These are phyloP conservation scores for Germaria angustata DNA, from an alignment of 2,888 invertebrate genomes.

Conservation along the genomic window DNA sequence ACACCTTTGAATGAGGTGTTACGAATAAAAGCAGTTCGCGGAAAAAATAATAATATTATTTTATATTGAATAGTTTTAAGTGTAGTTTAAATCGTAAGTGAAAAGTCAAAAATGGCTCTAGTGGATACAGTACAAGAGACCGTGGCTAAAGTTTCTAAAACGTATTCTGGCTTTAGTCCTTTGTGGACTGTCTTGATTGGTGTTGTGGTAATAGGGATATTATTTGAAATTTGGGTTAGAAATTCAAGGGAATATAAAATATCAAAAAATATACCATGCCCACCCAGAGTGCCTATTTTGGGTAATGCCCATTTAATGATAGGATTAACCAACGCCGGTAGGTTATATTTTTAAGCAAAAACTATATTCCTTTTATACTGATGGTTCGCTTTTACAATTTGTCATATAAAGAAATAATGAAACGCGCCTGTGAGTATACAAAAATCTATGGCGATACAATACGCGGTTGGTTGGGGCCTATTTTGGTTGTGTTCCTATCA, in stretches of 20 bases:
- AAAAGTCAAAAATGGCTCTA: constrained; percentile 10
- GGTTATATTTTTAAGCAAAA: constrained; percentile 69
- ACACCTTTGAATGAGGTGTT: constrained; percentile 33
- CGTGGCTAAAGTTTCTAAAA: constrained; percentile 26
- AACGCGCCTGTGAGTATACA: constrained; percentile 71
- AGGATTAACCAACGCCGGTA: constrained; percentile 84
- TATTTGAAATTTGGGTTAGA: constrained; percentile 80
- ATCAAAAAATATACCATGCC: constrained; percentile 86
- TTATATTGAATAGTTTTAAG: constrained; percentile 21
- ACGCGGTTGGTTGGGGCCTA: constrained; percentile 87
- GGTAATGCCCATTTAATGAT: constrained; percentile 86
- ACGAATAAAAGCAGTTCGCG: not conserved
- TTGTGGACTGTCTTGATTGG: constrained; percentile 73
- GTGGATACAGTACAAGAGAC: constrained; percentile 27
- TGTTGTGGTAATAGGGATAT: constrained; percentile 68
- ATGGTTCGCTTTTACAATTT: not conserved
- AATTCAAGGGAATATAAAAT: constrained; percentile 82
- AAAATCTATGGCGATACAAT: constrained; percentile 84
- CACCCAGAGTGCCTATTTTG: constrained; percentile 83
- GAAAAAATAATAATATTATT: not conserved
- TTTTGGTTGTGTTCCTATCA: constrained; percentile 84
- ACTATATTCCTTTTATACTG: not conserved
- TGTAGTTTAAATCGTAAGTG: constrained; percentile 20
- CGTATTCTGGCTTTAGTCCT: constrained; percentile 69
- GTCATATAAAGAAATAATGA: constrained; percentile 70